Evolutionary conservation across 92 coral and sea anemone species (phyloP).

Genomic region (Virgularia gustaviana): DNA sequence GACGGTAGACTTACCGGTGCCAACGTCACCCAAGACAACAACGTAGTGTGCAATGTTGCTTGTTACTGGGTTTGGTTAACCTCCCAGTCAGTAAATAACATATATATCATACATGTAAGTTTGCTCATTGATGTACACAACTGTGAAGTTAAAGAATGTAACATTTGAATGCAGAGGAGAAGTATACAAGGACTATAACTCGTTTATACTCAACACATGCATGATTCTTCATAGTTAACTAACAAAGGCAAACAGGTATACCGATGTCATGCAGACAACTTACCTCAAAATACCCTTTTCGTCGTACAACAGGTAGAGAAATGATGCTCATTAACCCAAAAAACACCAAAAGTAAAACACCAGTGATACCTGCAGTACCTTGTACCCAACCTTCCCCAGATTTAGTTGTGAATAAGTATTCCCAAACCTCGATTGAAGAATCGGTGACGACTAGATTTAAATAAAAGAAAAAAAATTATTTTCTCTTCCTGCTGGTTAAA

Average conservation of each 20-base stretch:
- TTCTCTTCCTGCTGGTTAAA: neutral
- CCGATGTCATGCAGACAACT: neutral
- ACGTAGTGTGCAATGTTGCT: too few relatives aligned
- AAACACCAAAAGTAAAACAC: constrained; percentile 16
- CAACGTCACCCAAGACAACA: too few relatives aligned
- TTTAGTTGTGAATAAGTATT: constrained; percentile 20
- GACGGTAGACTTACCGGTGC: too few relatives aligned
- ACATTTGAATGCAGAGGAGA: too few relatives aligned
- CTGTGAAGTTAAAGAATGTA: too few relatives aligned
- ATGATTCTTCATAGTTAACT: neutral
- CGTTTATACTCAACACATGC: too few relatives aligned
- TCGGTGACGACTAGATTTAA: constrained; percentile 7
- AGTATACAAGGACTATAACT: too few relatives aligned
- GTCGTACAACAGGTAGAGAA: constrained; percentile 20
- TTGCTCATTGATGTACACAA: too few relatives aligned
- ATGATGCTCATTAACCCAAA: constrained; percentile 9
- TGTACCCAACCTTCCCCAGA: constrained; percentile 16
- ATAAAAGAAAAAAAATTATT: neutral
- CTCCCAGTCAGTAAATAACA: too few relatives aligned
- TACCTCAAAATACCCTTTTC: constrained; percentile 22
- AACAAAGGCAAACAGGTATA: neutral
- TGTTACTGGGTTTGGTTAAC: too few relatives aligned
- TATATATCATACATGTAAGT: too few relatives aligned
- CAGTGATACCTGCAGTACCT: constrained; percentile 28
- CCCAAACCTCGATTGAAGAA: neutral